These are phyloP conservation scores for Phengaris arion DNA, from an alignment of 2,888 invertebrate genomes.

Conservation along the genomic window DNA sequence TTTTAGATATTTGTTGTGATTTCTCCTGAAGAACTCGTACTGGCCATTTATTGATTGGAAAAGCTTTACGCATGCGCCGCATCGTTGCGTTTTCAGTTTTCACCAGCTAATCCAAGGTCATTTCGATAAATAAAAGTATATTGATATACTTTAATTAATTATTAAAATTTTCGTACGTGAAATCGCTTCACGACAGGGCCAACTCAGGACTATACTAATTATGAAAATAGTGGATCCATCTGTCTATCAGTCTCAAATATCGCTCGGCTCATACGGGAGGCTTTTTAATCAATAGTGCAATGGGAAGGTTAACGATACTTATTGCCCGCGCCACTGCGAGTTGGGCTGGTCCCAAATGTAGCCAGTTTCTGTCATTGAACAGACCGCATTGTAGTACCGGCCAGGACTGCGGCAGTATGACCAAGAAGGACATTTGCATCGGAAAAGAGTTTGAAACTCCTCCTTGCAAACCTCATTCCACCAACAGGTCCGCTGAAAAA, in stretches of 20 bases:
- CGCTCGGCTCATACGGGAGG: constrained; percentile 52
- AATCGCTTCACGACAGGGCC: constrained; percentile 1
- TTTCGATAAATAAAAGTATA: constrained; percentile 42
- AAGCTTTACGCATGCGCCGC: constrained; percentile 66
- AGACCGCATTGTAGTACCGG: constrained; percentile 93
- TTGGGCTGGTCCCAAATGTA: constrained; percentile 93
- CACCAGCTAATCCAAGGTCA: constrained; percentile 51
- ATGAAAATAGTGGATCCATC: constrained; percentile 71
- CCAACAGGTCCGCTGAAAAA: constrained; percentile 91
- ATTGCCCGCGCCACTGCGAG: constrained; percentile 70
- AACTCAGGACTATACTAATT: constrained; percentile 47
- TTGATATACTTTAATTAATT: neutral
- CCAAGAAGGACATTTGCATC: constrained; percentile 93
- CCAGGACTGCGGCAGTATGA: constrained; percentile 93
- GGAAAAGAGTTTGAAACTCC: constrained; percentile 91
- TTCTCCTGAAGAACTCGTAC: constrained; percentile 46
- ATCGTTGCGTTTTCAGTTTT: constrained; percentile 45
- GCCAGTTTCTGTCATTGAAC: constrained; percentile 93
- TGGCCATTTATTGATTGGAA: constrained; percentile 61
- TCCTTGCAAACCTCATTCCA: constrained; percentile 97
- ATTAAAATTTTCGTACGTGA: constrained; percentile 16
- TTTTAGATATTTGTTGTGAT: constrained; percentile 55
- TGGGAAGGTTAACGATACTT: constrained; percentile 33
- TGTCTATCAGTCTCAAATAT: constrained; percentile 71
- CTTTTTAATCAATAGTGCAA: constrained; percentile 33